Conservation (phyloP, 2,888 invertebrate genomes). For the Deilephila porcellus region DNA sequence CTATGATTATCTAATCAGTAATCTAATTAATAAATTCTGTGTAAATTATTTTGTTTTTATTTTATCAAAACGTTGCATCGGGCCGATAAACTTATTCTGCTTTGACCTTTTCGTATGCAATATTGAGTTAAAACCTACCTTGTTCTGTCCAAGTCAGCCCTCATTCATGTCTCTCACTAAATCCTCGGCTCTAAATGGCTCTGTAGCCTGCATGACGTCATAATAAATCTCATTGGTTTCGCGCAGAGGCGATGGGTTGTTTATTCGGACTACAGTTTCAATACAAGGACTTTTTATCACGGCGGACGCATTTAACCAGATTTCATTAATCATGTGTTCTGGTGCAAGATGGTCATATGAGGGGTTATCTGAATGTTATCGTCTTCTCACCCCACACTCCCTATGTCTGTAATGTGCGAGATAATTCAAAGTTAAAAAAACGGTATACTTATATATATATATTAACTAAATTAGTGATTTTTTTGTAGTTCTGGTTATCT, state of each 20-base stretch:
- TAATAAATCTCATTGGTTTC: neutral
- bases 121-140: too few species aligned
- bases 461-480: conserved; percentile 58
- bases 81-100: too few species aligned
- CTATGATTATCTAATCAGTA: too few species aligned
- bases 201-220: neutral
- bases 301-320: neutral
- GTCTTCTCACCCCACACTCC: conserved; percentile 37
- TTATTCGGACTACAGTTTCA: neutral
- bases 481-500: conserved; percentile 64
- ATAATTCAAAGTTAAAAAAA: conserved; percentile 65
- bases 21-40: too few species aligned
- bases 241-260: neutral
- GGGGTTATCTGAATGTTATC: conserved; percentile 34
- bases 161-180: too few species aligned
- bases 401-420: conserved; percentile 54
- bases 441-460: conserved; percentile 33
- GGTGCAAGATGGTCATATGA: conserved; percentile 23
- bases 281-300: neutral
- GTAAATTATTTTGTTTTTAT: too few species aligned
- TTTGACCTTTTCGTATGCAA: too few species aligned
- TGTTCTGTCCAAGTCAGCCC: too few species aligned
- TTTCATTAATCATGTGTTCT: conserved; percentile 7
- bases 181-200: neutral
- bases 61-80: too few species aligned